Conservation (phyloP, 2,113 vertebrate species). For the Micronycteris hirsuta region DNA sequence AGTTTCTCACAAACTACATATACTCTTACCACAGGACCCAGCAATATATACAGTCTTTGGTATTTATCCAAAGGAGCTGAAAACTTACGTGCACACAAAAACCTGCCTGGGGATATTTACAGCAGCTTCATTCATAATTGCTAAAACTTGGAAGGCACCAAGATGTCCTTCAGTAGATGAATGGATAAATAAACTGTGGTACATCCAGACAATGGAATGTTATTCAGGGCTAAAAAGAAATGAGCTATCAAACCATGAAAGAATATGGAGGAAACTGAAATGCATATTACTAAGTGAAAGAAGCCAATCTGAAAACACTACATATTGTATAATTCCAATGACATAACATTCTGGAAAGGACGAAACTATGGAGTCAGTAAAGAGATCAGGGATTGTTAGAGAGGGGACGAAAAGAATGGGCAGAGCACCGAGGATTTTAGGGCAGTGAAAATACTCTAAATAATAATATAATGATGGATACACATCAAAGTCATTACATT, state of each 20-base stretch:
- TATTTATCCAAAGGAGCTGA: neutral
- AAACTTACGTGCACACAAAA: neutral
- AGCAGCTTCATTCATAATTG: neutral
- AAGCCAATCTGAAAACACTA: neutral
- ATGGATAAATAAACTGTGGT: neutral
- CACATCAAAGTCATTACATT: neutral
- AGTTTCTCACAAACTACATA: neutral
- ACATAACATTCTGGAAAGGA: neutral
- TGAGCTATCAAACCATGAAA: neutral
- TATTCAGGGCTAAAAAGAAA: neutral
- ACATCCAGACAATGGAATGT: neutral
- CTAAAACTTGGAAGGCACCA: neutral
- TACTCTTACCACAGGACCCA: neutral
- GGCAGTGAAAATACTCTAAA: neutral
- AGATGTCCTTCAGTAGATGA: neutral
- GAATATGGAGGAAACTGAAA: neutral
- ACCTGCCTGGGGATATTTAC: neutral
- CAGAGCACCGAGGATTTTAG: neutral
- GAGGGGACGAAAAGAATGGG: neutral
- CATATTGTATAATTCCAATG: neutral
- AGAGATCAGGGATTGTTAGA: neutral
- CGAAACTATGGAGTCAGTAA: neutral
- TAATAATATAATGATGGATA: neutral
- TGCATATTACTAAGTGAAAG: neutral
- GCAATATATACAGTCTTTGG: neutral